These are phyloP conservation scores for Gavia stellata DNA, from an alignment of 2,113 vertebrate genomes.

Conservation along the genomic window DNA sequence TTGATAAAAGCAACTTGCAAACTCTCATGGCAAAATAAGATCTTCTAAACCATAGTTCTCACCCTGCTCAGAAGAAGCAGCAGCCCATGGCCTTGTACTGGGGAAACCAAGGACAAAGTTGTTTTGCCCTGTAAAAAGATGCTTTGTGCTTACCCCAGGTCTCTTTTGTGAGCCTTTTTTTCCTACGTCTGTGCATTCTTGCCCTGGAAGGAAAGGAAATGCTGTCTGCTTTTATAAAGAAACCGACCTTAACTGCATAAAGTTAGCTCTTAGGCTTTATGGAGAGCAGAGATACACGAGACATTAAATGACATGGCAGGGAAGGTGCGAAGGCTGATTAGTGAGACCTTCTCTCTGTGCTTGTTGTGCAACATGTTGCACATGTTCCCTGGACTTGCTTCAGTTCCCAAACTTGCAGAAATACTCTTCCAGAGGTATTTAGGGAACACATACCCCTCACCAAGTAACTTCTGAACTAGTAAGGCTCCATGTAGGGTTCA, in stretches of 20 bases:
- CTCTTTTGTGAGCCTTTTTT: neutral
- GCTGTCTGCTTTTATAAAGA: neutral
- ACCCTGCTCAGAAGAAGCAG: neutral
- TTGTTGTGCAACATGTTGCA: neutral
- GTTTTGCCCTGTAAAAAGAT: neutral
- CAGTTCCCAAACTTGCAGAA: neutral
- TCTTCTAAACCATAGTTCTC: neutral
- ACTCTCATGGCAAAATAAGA: neutral
- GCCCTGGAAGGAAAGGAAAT: neutral
- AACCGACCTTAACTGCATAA: neutral
- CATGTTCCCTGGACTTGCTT: neutral
- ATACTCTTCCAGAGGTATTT: neutral
- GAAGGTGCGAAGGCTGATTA: neutral
- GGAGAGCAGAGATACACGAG: neutral
- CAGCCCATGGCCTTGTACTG: neutral
- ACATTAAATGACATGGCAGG: neutral
- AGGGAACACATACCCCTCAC: rapidly evolving
- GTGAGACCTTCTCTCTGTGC: neutral
- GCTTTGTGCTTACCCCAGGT: neutral
- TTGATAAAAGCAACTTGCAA: neutral
- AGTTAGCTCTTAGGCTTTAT: neutral
- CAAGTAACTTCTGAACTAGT: neutral
- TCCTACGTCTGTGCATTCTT: neutral
- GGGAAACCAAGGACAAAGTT: neutral
- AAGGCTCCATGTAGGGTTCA: neutral